Evolutionary conservation across 2,113 vertebrate species (phyloP).

Genomic region (Sula dactylatra): DNA sequence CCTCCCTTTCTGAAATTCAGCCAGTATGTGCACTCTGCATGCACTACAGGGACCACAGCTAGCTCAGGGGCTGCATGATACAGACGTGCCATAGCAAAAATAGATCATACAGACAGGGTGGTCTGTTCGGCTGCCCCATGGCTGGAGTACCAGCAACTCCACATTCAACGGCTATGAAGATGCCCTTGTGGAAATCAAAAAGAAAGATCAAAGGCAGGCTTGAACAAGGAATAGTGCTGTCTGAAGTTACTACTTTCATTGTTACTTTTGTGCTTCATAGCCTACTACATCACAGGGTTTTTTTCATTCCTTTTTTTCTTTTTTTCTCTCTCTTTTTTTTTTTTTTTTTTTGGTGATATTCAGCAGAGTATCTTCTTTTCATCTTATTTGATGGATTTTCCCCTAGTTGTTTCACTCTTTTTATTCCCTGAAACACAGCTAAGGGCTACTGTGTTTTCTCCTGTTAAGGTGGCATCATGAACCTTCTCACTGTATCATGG

Average conservation of each 20-base stretch:
- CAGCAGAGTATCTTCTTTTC: not conserved
- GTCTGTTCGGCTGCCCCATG: not conserved
- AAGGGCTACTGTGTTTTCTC: constrained; percentile 41
- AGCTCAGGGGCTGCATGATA: not conserved
- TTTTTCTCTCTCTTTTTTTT: not conserved
- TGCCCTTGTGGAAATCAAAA: constrained; percentile 23
- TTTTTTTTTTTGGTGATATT: not conserved
- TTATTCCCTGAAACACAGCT: constrained; percentile 33
- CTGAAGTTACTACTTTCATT: constrained; percentile 36
- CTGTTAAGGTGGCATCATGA: not conserved
- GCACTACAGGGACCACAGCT: rapidly evolving
- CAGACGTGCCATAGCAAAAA: not conserved
- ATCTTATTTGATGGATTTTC: constrained; percentile 35
- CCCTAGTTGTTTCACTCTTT: constrained; percentile 12
- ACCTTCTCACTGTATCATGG: not conserved
- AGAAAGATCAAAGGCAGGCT: constrained; percentile 24
- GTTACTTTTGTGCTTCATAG: constrained; percentile 23
- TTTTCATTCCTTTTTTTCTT: not conserved
- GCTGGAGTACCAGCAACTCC: not conserved
- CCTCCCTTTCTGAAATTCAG: not conserved
- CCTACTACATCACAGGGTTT: not conserved
- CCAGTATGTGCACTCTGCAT: rapidly evolving
- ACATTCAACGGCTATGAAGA: not conserved
- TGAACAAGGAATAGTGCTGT: not conserved
- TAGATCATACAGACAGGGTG: rapidly evolving